phyloP scores from a whole-genome alignment of 2,888 invertebrate genomes.

The Tenthredo mesomela region DNA sequence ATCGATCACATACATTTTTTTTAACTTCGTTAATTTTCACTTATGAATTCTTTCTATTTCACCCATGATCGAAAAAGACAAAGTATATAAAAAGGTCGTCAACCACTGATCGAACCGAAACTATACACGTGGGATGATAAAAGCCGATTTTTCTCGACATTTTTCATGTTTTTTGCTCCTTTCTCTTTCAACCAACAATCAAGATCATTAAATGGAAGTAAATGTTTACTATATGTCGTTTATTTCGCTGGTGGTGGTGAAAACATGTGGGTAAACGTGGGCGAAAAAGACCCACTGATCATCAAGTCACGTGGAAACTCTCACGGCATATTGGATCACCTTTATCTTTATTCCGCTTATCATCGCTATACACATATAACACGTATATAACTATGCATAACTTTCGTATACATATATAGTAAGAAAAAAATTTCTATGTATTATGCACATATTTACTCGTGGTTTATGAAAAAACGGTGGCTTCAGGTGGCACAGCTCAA shows the following conservation, averaged over 20 bases:
- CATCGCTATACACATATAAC: background rate
- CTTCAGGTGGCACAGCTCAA: background rate
- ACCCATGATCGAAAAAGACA: background rate
- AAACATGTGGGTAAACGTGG: background rate
- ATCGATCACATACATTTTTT: background rate
- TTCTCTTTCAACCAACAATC: background rate
- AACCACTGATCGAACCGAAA: background rate
- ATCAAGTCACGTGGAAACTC: conserved; percentile 31
- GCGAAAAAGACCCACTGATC: background rate
- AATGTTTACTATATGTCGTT: background rate
- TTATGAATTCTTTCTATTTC: background rate
- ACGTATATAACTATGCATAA: background rate
- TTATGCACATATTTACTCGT: background rate
- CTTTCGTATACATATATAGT: background rate
- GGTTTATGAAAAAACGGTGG: background rate
- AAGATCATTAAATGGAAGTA: background rate
- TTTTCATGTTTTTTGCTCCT: background rate
- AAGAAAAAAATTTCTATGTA: background rate
- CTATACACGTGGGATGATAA: background rate
- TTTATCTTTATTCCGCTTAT: conserved; percentile 15
- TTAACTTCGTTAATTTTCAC: background rate
- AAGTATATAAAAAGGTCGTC: background rate
- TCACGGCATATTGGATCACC: conserved; percentile 34
- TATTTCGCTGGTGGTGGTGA: background rate
- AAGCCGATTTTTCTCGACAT: background rate